Percentiles rank a stretch among this genome's conserved stretches.
These are phyloP conservation scores for Taxidea taxus DNA, from an alignment of 2,113 vertebrate genomes.

Conservation along the genomic window DNA sequence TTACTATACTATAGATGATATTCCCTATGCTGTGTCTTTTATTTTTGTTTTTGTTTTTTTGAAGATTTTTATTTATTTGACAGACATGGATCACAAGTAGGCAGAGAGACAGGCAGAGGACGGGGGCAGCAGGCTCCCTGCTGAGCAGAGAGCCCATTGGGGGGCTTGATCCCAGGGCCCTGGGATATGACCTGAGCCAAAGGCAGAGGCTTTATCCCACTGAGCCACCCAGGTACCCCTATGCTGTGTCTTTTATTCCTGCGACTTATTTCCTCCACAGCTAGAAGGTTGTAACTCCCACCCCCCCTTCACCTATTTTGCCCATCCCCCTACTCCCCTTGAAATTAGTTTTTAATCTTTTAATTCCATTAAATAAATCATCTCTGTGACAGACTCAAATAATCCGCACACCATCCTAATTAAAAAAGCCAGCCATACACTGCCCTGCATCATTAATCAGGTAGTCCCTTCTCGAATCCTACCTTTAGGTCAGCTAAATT, in stretches of 20 bases:
- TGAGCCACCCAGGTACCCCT: background rate
- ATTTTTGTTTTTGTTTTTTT: no score
- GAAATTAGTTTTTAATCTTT: background rate
- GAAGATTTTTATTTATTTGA: no score
- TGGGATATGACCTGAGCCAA: no score
- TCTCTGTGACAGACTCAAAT: background rate
- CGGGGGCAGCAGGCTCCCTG: no score
- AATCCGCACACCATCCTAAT: background rate
- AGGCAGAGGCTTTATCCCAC: no score
- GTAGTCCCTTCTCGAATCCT: background rate
- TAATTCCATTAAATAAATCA: background rate
- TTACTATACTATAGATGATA: background rate
- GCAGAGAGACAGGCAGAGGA: no score
- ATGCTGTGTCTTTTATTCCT: background rate
- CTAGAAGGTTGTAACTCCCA: background rate
- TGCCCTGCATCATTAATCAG: no score
- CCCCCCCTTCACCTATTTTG: background rate
- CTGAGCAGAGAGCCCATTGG: no score
- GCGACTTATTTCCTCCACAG: background rate
- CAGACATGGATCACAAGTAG: no score
- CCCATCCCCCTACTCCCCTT: background rate
- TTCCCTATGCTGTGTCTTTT: background rate
- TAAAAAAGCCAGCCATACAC: background rate
- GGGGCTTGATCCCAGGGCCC: no score
- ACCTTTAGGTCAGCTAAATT: background rate